phyloP scores from a whole-genome alignment of 1,140 invertebrate genomes.

The Zaprionus camerounensis region DNA sequence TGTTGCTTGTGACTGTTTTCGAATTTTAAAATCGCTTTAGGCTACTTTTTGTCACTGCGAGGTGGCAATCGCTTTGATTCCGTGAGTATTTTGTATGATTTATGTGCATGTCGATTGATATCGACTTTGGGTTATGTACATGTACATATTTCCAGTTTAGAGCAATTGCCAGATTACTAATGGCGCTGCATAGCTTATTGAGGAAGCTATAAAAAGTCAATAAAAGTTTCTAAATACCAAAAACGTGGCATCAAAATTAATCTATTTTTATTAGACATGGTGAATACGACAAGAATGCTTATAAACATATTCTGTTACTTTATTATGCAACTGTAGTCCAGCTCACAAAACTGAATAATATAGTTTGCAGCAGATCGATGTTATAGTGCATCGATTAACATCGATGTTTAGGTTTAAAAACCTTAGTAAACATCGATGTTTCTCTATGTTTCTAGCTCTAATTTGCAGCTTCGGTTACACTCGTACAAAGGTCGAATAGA shows the following conservation, averaged over 20 bases:
- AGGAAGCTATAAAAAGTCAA: slow-evolving; percentile 49
- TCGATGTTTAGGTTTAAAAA: no score
- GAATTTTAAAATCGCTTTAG: slow-evolving; percentile 66
- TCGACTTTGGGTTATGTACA: slow-evolving; percentile 32
- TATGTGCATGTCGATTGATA: slow-evolving; percentile 44
- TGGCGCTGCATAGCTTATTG: slow-evolving; percentile 28
- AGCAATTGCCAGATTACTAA: slow-evolving; percentile 24
- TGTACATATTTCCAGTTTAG: slow-evolving; percentile 11
- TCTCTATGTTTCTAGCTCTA: no score
- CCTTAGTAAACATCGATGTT: no score
- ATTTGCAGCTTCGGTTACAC: background rate
- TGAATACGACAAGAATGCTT: background rate
- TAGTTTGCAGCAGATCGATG: no score
- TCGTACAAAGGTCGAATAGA: background rate
- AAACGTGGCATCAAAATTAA: background rate
- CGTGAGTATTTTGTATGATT: slow-evolving; percentile 63
- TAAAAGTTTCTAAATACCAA: slow-evolving; percentile 28
- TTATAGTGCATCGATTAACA: no score
- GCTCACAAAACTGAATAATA: no score
- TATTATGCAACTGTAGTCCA: no score
- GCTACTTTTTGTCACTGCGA: slow-evolving; percentile 36
- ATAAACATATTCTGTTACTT: no score
- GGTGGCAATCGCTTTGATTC: slow-evolving; percentile 53
- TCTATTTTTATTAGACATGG: background rate
- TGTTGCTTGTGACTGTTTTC: slow-evolving; percentile 65